These are phyloP conservation scores for Trididemnum miniatum DNA, from an alignment of 23 tunicate genomes.

Conservation along the genomic window DNA sequence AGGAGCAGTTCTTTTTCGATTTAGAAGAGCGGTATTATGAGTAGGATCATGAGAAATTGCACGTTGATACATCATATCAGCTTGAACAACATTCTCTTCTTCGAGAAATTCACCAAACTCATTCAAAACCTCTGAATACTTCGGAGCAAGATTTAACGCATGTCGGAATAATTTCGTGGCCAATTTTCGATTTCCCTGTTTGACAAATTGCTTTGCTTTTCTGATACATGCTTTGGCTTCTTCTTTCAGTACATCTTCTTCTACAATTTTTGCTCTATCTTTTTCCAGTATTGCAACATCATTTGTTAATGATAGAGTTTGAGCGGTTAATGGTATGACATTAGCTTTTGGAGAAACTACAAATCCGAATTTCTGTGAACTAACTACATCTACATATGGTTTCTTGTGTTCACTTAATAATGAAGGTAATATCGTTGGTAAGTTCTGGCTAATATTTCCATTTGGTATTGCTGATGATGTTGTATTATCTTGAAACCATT, in stretches of 20 bases:
- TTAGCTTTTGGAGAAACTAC: not conserved
- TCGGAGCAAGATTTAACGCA: conserved; percentile 76
- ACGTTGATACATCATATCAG: conserved; percentile 84
- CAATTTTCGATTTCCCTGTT: conserved; percentile 70
- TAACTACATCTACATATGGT: not conserved
- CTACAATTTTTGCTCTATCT: not conserved
- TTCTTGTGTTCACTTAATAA: not conserved
- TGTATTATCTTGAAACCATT: conserved; percentile 8
- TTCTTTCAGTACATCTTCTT: conserved; percentile 34
- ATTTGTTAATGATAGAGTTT: not conserved
- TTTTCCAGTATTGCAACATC: not conserved
- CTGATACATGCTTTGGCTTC: conserved; percentile 67
- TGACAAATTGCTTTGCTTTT: conserved; percentile 69
- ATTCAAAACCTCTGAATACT: conserved; percentile 65
- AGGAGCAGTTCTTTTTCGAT: conserved; percentile 81
- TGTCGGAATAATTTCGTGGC: conserved; percentile 79
- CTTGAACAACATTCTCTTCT: conserved; percentile 82
- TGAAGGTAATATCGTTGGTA: not conserved
- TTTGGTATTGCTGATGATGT: not conserved
- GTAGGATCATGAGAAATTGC: conserved; percentile 76
- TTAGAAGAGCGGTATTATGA: conserved; percentile 67
- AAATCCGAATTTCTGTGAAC: not conserved
- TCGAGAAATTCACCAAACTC: conserved; percentile 90
- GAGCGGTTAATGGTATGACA: not conserved
- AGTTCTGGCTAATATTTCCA: not conserved